Percentiles rank a stretch among this genome's conserved stretches.
phyloP scores from a whole-genome alignment of 2,888 invertebrate genomes.

The Volucella zonaria region DNA sequence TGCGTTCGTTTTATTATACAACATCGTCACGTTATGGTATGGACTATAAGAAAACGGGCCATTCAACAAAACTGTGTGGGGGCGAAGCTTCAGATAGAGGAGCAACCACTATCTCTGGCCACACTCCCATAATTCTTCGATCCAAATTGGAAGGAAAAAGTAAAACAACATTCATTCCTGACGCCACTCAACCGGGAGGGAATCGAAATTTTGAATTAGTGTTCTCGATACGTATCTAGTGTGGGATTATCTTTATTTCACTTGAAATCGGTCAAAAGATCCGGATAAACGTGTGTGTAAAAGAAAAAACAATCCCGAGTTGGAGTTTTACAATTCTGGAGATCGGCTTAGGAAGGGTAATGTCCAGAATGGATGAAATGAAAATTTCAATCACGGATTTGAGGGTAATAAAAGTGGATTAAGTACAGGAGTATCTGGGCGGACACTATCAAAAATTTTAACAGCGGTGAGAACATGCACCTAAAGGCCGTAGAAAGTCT shows the following conservation, averaged over 20 bases:
- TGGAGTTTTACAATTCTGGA: slow-evolving; percentile 57
- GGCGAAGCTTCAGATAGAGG: slow-evolving; percentile 18
- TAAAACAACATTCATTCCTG: slow-evolving; percentile 38
- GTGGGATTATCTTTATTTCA: slow-evolving; percentile 68
- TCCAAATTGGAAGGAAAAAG: neutral
- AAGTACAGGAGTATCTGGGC: slow-evolving; percentile 5
- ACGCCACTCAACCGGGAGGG: neutral
- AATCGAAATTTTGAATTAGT: slow-evolving; percentile 46
- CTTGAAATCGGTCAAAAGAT: slow-evolving; percentile 10
- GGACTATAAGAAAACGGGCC: slow-evolving; percentile 3
- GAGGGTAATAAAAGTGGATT: slow-evolving; percentile 46
- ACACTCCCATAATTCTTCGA: slow-evolving; percentile 55
- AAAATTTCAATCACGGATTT: slow-evolving; percentile 45
- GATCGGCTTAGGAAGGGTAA: neutral
- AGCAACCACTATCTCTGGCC: slow-evolving; percentile 34
- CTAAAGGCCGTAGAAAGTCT: slow-evolving; percentile 20
- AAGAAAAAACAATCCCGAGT: slow-evolving; percentile 27
- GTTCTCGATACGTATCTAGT: slow-evolving; percentile 64
- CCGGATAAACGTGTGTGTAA: slow-evolving; percentile 29
- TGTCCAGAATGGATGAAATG: slow-evolving; percentile 13
- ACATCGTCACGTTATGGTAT: slow-evolving; percentile 9
- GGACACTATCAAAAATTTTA: neutral
- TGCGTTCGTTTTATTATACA: slow-evolving; percentile 60
- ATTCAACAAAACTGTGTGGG: slow-evolving; percentile 23
- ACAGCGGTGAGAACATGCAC: neutral